Percentiles rank a stretch among this genome's conserved stretches.
Evolutionary conservation across 2,888 invertebrate species (phyloP).

Genomic region (Oscheius sp.): DNA sequence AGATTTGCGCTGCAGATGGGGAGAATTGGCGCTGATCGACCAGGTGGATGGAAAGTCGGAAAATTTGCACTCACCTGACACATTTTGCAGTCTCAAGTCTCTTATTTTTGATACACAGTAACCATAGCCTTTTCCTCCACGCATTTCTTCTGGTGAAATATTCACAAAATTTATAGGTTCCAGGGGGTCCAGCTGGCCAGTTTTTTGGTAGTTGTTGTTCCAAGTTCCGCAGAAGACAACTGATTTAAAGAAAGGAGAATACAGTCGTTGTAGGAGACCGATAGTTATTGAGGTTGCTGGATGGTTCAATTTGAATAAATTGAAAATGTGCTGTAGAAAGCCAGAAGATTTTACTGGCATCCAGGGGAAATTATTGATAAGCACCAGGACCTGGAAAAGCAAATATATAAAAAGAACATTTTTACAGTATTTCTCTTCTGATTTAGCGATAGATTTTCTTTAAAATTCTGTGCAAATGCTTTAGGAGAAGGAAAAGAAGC

Average conservation of each 20-base stretch:
- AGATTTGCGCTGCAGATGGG: too few relatives aligned
- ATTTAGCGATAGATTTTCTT: neutral
- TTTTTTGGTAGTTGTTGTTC: neutral
- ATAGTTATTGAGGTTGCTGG: neutral
- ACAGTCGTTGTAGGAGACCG: constrained; percentile 12
- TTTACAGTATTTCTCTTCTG: constrained; percentile 23
- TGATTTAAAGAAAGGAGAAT: neutral
- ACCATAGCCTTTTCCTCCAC: neutral
- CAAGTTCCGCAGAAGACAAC: constrained; percentile 11
- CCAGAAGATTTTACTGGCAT: neutral
- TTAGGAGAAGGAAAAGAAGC: neutral
- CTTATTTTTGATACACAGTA: constrained; percentile 6
- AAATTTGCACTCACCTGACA: neutral
- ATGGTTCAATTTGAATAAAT: too few relatives aligned
- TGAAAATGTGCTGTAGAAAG: too few relatives aligned
- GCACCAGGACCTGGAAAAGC: neutral
- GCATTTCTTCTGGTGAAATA: neutral
- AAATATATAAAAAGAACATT: neutral
- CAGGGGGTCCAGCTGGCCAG: constrained; percentile 15
- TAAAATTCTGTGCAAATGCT: neutral
- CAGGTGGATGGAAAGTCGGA: too few relatives aligned
- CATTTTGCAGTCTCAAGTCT: neutral
- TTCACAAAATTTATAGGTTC: neutral
- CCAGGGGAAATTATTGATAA: constrained; percentile 10
- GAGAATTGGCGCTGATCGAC: too few relatives aligned